Percentiles rank a stretch among this genome's conserved stretches.
These are phyloP conservation scores for Eupithecia pulchellata DNA, from an alignment of 2,888 invertebrate genomes.

Conservation along the genomic window DNA sequence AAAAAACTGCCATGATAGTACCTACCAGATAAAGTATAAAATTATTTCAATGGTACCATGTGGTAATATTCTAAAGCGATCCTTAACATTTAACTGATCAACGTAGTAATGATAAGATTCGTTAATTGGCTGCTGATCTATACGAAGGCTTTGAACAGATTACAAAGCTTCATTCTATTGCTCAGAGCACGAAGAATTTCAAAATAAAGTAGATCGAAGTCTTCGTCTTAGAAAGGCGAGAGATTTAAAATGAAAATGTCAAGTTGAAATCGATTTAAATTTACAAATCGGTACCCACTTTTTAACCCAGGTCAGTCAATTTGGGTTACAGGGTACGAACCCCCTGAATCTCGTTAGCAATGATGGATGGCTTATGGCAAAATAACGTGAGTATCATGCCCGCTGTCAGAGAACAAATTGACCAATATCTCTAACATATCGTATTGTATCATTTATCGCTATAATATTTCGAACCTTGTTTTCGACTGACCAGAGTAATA, in stretches of 20 bases:
- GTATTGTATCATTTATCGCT: constrained; percentile 46
- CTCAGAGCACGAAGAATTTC: constrained; percentile 1
- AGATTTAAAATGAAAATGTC: constrained; percentile 45
- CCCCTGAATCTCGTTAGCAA: constrained; percentile 61
- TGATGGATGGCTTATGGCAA: constrained; percentile 60
- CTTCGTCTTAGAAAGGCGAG: background rate
- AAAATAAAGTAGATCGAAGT: background rate
- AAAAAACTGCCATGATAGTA: too few relatives aligned
- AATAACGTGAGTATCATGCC: constrained; percentile 46
- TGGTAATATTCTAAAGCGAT: background rate
- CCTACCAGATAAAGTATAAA: background rate
- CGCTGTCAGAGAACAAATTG: constrained; percentile 55
- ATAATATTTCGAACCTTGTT: constrained; percentile 29
- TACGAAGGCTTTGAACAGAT: background rate
- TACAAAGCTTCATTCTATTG: background rate
- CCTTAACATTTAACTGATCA: background rate
- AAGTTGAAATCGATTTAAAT: constrained; percentile 52
- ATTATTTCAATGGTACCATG: background rate
- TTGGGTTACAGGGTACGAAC: constrained; percentile 16
- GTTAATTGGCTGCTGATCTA: constrained; percentile 1
- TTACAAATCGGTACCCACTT: constrained; percentile 27
- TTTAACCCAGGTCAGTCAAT: constrained; percentile 28
- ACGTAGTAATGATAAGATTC: background rate
- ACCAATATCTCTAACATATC: constrained; percentile 49
- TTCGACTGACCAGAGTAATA: constrained; percentile 14